Evolutionary conservation across 2,113 vertebrate species (phyloP).

Genomic region (Siniperca knerii): DNA sequence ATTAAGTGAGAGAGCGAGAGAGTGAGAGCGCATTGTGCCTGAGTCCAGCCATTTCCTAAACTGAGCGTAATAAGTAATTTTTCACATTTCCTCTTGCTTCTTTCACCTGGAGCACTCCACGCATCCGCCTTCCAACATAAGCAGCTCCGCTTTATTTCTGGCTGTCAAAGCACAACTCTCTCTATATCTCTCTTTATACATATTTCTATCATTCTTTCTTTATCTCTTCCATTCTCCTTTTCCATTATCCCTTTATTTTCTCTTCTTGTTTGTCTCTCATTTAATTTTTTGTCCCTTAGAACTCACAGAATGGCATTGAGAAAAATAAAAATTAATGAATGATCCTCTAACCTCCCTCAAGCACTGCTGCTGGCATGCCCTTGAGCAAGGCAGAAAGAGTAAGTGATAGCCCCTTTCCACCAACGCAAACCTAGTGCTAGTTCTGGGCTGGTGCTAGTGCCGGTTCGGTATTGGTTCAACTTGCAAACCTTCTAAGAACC

Average conservation of each 20-base stretch:
- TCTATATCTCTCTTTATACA: constrained; percentile 10
- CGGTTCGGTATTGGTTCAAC: no score
- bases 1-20: constrained; percentile 49
- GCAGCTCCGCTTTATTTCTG: constrained; percentile 73
- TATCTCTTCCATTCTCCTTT: constrained; percentile 23
- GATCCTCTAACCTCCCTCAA: background rate
- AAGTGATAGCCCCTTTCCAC: background rate
- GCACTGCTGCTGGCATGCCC: background rate
- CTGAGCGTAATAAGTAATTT: constrained; percentile 73
- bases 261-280: background rate
- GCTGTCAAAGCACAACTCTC: constrained; percentile 55
- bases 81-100: constrained; percentile 78
- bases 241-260: constrained; percentile 4
- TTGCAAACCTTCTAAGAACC: no score
- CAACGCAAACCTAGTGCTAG: no score
- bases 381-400: constrained; percentile 29
- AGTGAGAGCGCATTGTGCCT: constrained; percentile 39
- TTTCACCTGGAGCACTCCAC: constrained; percentile 71
- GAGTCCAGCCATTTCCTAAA: constrained; percentile 67
- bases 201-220: constrained; percentile 13
- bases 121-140: constrained; percentile 73
- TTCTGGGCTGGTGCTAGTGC: no score
- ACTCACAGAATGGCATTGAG: background rate
- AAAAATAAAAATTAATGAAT: constrained; percentile 4
- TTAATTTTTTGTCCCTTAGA: background rate